Conservation (phyloP, 2,888 invertebrate genomes). For the Lasius platythorax region DNA sequence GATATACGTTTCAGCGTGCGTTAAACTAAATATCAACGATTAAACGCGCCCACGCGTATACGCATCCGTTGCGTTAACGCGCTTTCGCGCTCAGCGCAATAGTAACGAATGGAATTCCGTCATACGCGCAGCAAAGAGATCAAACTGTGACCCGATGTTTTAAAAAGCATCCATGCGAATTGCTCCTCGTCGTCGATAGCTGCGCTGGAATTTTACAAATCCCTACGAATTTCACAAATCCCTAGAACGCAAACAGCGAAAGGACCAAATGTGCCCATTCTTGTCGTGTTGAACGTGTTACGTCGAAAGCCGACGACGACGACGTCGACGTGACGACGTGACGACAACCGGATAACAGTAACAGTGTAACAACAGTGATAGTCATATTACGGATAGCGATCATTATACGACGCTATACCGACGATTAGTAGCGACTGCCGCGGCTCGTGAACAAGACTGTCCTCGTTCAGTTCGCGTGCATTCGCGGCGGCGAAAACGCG, state of each 20-base stretch:
- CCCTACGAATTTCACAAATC: neutral
- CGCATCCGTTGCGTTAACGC: neutral
- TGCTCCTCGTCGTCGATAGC: neutral
- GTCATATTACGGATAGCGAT: constrained; percentile 34
- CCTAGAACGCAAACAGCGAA: neutral
- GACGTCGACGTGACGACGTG: neutral
- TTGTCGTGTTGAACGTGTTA: neutral
- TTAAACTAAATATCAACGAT: constrained; percentile 23
- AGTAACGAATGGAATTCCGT: constrained; percentile 16
- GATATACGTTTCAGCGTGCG: neutral
- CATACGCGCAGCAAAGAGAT: neutral
- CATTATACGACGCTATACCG: constrained; percentile 11
- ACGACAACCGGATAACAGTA: constrained; percentile 43
- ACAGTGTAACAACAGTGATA: constrained; percentile 22
- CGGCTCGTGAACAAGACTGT: neutral
- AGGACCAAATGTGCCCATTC: neutral
- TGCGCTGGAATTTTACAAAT: constrained; percentile 1
- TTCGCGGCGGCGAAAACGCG: constrained; percentile 20
- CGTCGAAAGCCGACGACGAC: neutral
- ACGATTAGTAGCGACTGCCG: constrained; percentile 31
- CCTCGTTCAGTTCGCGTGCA: too few relatives aligned
- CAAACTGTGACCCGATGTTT: neutral
- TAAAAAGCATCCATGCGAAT: constrained; percentile 1
- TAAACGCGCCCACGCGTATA: neutral
- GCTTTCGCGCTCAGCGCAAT: neutral